These are phyloP conservation scores for Sterna hirundo DNA, from an alignment of 2,113 vertebrate genomes.

Conservation along the genomic window DNA sequence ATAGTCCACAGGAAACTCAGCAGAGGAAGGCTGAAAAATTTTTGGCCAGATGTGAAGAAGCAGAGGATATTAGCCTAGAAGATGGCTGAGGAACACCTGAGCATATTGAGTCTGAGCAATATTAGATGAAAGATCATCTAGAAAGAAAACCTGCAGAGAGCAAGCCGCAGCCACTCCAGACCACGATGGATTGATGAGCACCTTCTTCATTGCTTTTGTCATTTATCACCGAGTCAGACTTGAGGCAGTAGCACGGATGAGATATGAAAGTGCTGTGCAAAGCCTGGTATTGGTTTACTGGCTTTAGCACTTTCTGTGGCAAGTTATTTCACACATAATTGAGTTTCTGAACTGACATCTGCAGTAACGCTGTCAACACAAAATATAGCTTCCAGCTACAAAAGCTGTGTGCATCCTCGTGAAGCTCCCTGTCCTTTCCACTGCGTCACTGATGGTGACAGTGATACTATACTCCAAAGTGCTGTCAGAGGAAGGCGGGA, in stretches of 20 bases:
- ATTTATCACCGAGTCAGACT: background rate
- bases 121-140: background rate
- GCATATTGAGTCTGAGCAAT: background rate
- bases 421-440: background rate
- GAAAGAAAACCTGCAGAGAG: background rate
- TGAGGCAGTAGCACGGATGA: background rate
- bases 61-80: background rate
- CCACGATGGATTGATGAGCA: background rate
- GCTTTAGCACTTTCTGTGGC: background rate
- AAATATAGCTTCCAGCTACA: slow-evolving; percentile 5
- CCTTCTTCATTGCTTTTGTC: background rate
- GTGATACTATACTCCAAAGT: background rate
- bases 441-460: background rate
- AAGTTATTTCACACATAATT: slow-evolving; percentile 40
- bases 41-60: background rate
- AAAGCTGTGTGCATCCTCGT: background rate
- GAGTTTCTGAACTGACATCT: slow-evolving; percentile 1
- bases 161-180: background rate
- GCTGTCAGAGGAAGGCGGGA: background rate
- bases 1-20: background rate
- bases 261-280: background rate
- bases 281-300: background rate
- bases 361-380: background rate
- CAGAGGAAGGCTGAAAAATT: background rate
- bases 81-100: background rate